These are phyloP conservation scores for Ormyrus pomaceus DNA, from an alignment of 2,888 invertebrate species.

Conservation along the genomic window DNA sequence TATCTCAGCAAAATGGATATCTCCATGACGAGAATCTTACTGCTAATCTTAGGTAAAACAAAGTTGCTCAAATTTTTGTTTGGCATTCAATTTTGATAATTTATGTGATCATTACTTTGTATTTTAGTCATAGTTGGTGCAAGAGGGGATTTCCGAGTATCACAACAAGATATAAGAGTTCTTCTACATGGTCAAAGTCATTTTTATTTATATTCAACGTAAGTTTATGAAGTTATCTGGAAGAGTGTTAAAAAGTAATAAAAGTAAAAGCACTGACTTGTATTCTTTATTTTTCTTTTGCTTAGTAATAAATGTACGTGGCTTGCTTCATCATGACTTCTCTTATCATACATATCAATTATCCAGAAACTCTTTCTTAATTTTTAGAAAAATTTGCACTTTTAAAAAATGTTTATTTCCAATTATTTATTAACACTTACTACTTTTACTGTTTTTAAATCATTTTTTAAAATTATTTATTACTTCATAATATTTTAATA, in stretches of 20 bases:
- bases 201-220: constrained; percentile 80
- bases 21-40: neutral
- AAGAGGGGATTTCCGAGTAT: constrained; percentile 76
- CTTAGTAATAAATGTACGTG: too few relatives aligned
- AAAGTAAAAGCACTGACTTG: neutral
- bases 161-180: constrained; percentile 79
- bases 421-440: too few relatives aligned
- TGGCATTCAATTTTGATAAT: neutral
- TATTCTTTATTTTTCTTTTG: too few relatives aligned
- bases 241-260: neutral
- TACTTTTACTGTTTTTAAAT: too few relatives aligned
- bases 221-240: constrained; percentile 70
- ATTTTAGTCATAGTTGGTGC: constrained; percentile 60
- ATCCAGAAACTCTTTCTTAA: too few relatives aligned
- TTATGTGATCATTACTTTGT: constrained; percentile 23
- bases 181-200: constrained; percentile 78
- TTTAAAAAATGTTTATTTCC: too few relatives aligned
- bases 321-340: too few relatives aligned
- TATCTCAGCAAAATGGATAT: constrained; percentile 37
- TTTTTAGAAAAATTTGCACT: too few relatives aligned
- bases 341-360: too few relatives aligned
- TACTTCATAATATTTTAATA: neutral
- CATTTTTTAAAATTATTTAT: too few relatives aligned
- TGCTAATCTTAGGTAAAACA: constrained; percentile 37
- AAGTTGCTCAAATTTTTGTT: neutral